Evolutionary conservation across 2,888 invertebrate genomes (phyloP), one percentile per base, ranked within the genome.

Genomic region (Griposia aprilina): DNA sequence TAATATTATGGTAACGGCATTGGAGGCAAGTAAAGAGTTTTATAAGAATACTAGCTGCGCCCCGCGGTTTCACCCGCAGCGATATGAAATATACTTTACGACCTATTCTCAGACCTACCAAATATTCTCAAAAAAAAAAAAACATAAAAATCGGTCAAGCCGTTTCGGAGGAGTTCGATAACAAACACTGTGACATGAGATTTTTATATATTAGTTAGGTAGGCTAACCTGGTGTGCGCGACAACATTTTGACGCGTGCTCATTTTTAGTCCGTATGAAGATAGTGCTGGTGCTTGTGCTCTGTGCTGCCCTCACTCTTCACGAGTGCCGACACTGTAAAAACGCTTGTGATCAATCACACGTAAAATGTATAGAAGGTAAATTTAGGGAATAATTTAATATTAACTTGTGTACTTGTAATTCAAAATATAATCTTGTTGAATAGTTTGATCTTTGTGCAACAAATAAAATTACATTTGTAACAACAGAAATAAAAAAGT

Each of bases 291-390:
- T 48, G 60, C 48, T 75, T 59, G 45, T 36, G 66, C 36, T 26
- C n/a, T 13, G 82, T 76, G 80, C 55, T 67, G 76, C 76, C 17
- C 55, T 67, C 76, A 50, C 67, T 17, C 13, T 62, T 15, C 73
- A n/a, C 30, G 48, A 82, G 83, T 66, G 55, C 55, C 62, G 20
- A 10, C 57, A 55, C 55, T 76, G 50, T 50, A 41, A n/a, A 26
- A 62, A 41, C 7, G 30, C n/a, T 36, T 36, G 23, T 59, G 30
- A 66, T 48, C 20, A 17, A 67, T 68, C 41, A 41, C 52, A 62
- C 57, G 17, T 55, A 8, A 57, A 62, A 59, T 65, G 50, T 65
- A 59, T 62, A 59, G 50, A 78, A 60, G 59, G 17, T 26, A 7
- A 48, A 81, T 55, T 63, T 17, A 60, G 23, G 0, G 23, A 45